Base-by-base conservation (phyloP, 37 sponge, comb jelly and placozoan genomes). In the Dysidea cf. avara region DNA sequence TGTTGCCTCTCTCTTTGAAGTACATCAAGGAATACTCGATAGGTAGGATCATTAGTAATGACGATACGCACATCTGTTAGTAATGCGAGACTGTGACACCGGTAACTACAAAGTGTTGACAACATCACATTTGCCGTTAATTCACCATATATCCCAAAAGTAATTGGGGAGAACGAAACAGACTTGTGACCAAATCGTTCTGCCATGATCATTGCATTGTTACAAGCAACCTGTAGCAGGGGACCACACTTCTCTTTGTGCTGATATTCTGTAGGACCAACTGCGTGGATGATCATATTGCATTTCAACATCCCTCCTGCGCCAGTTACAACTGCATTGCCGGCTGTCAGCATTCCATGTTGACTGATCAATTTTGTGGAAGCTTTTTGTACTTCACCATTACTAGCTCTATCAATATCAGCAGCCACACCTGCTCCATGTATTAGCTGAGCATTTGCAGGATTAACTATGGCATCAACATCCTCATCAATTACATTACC, bases 81-180 rank as follows among this genome's bases (percentile, higher is more conserved):
- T 33, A 61, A n/a, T 50, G 14, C 12, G 11, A 11, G n/a, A n/a
- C n/a, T n/a, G n/a, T n/a, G n/a, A n/a, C n/a, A n/a, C n/a, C n/a
- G n/a, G n/a, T n/a, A n/a, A n/a, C n/a, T n/a, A n/a, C n/a, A n/a
- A n/a, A n/a, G n/a, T n/a, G n/a, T n/a, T n/a, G n/a, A n/a, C n/a
- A n/a, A n/a, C 39, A 85, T 69, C n/a, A 61, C 62, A 22, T 35
- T 39, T n/a, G 78, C 74, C 28, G 61, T 50, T 17, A 53, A 17
- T 30, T 85, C 75, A 1, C 74, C 86, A 73, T 72, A 90, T 3
- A 85, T 81, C 17, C 91, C 91, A 25, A 75, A 71, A 51, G 86
- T 83, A 25, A 90, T 64, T 18, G 80, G 81, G 35, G 91, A 86
- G 21, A 90, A 21, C 2, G 78, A 82, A 25, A 90, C 71, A 17